phyloP scores from a whole-genome alignment of 2,797 vertebrate genomes.

The Sebastes vulpes region DNA sequence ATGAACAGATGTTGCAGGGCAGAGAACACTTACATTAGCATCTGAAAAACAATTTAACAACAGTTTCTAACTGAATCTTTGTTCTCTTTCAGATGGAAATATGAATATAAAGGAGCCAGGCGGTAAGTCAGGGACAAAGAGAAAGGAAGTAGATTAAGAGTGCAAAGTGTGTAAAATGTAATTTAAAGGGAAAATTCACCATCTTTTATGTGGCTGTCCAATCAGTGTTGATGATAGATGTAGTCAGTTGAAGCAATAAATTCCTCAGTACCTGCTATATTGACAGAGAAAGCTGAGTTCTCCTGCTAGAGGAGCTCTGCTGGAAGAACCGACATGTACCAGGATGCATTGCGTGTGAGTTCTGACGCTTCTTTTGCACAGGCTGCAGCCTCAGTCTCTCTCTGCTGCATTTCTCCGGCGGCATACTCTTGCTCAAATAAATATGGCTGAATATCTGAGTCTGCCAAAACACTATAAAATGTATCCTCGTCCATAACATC shows the following conservation, averaged over 20 bases:
- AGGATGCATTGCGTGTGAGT: no score
- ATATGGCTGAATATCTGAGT: neutral
- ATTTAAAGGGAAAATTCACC: neutral
- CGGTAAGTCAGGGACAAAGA: constrained; percentile 80
- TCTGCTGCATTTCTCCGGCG: neutral
- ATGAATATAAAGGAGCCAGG: constrained; percentile 85
- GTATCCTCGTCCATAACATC: no score
- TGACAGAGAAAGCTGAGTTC: no score
- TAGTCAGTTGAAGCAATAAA: neutral
- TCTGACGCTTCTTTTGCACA: no score
- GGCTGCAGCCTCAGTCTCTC: no score
- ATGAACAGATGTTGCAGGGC: neutral
- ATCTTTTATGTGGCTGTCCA: neutral
- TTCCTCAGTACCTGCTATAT: neutral
- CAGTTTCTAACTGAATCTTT: constrained; percentile 26
- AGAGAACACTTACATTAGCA: neutral
- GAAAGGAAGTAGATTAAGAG: constrained; percentile 4
- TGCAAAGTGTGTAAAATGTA: neutral
- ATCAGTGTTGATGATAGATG: neutral
- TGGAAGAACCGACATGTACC: no score
- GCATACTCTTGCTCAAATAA: neutral
- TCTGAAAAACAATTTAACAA: neutral
- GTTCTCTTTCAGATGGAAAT: constrained; percentile 77
- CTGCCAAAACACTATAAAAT: no score
- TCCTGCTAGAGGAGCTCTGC: no score